Conservation (phyloP, 2,797 vertebrate genomes). For the Alcedo quadribrachys region DNA sequence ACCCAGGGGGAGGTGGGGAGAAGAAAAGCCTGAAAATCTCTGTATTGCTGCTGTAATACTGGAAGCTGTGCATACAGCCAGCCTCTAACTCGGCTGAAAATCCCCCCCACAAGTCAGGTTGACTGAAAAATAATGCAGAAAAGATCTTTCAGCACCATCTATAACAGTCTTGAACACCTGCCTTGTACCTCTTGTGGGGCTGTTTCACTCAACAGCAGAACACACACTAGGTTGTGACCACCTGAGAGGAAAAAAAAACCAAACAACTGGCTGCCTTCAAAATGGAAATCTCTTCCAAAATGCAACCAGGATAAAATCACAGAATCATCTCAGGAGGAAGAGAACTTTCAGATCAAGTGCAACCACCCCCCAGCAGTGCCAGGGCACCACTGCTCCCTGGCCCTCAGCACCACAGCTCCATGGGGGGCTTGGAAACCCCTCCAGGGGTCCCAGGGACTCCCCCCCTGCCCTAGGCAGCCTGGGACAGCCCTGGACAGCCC, state of each 20-base stretch:
- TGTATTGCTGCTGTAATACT: rapidly evolving
- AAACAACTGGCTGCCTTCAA: not conserved
- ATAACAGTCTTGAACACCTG: not conserved
- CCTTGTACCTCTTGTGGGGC: not conserved
- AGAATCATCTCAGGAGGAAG: too few species aligned
- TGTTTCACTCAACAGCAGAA: not conserved
- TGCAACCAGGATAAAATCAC: not conserved
- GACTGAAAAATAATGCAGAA: not conserved
- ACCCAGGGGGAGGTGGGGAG: not conserved
- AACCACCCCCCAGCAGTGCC: too few species aligned
- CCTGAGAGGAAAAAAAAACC: not conserved
- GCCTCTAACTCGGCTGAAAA: not conserved
- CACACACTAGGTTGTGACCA: not conserved
- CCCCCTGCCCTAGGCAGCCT: too few species aligned
- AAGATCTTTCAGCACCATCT: not conserved
- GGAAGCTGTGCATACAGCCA: not conserved
- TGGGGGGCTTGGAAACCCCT: too few species aligned
- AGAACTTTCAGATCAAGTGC: too few species aligned
- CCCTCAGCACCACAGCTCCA: too few species aligned
- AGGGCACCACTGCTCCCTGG: too few species aligned
- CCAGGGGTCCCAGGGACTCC: too few species aligned
- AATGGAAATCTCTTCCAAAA: not conserved
- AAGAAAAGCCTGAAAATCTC: not conserved
- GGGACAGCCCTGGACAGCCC: too few species aligned
- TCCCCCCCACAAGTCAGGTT: not conserved